Evolutionary conservation across 2,888 invertebrate species (phyloP).

Genomic region (Eudemis profundana): DNA sequence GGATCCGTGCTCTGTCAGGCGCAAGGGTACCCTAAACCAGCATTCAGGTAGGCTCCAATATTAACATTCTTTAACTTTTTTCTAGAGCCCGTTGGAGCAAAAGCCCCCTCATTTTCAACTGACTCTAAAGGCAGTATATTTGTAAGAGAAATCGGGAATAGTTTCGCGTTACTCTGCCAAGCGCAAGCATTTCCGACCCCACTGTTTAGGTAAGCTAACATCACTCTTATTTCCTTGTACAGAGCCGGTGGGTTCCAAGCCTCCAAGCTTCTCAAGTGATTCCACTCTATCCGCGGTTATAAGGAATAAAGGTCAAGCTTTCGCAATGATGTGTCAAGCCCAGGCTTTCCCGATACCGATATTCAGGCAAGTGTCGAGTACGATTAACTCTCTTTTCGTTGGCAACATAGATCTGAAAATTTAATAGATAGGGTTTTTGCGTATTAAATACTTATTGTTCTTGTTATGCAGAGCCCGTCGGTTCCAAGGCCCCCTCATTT

Average conservation of each 20-base stretch:
- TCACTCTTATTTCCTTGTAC: slow-evolving; percentile 60
- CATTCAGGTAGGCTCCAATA: slow-evolving; percentile 86
- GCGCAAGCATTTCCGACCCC: slow-evolving; percentile 88
- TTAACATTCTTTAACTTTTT: slow-evolving; percentile 51
- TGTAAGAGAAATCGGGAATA: slow-evolving; percentile 82
- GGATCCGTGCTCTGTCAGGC: slow-evolving; percentile 84
- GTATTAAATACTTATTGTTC: slow-evolving; percentile 43
- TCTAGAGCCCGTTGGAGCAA: slow-evolving; percentile 87
- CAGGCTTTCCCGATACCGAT: slow-evolving; percentile 89
- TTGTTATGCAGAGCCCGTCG: slow-evolving; percentile 87
- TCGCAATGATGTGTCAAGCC: slow-evolving; percentile 88
- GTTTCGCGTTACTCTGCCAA: slow-evolving; percentile 87
- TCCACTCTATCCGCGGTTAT: slow-evolving; percentile 86
- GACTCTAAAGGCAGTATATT: slow-evolving; percentile 88
- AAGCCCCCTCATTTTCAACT: slow-evolving; percentile 86
- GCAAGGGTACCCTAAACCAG: slow-evolving; percentile 87
- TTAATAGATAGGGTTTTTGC: too few species aligned
- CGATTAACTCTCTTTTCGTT: background rate
- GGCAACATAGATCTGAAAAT: too few species aligned
- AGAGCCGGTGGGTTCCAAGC: slow-evolving; percentile 87
- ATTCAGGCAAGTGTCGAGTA: slow-evolving; percentile 86
- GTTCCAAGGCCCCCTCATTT: slow-evolving; percentile 88
- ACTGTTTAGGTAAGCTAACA: slow-evolving; percentile 85
- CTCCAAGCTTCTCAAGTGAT: slow-evolving; percentile 86
- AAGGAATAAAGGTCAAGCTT: slow-evolving; percentile 82